phyloP scores from a whole-genome alignment of 1,140 invertebrate species.

The Drosophila nigrodunni region DNA sequence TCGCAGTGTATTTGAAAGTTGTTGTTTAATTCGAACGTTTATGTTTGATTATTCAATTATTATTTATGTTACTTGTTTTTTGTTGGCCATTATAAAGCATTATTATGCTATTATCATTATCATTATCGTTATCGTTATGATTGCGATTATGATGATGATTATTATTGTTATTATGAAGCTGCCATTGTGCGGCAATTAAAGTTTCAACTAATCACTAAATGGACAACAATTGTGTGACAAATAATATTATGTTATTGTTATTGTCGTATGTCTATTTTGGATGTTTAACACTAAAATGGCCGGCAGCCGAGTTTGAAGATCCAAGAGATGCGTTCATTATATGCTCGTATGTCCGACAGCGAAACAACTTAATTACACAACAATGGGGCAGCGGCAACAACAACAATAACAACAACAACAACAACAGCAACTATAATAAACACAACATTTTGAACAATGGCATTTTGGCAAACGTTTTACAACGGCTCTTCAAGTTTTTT shows the following conservation, averaged over 20 bases:
- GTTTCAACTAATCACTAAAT: conserved; percentile 73
- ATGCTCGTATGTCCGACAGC: conserved; percentile 61
- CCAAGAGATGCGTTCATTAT: conserved; percentile 63
- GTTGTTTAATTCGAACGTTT: neutral
- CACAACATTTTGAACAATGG: conserved; percentile 40
- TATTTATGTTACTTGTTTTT: conserved; percentile 27
- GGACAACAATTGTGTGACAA: conserved; percentile 66
- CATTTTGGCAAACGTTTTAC: conserved; percentile 58
- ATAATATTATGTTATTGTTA: conserved; percentile 62
- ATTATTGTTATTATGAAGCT: conserved; percentile 59
- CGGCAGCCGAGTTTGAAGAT: conserved; percentile 39
- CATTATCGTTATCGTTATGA: conserved; percentile 20
- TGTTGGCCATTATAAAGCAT: conserved; percentile 35
- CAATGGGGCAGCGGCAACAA: conserved; percentile 40
- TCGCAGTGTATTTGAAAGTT: neutral
- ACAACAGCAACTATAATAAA: conserved; percentile 25
- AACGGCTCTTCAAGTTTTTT: conserved; percentile 44
- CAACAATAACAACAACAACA: conserved; percentile 17
- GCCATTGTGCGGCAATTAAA: conserved; percentile 76
- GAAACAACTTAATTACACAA: conserved; percentile 81
- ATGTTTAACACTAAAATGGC: conserved; percentile 39
- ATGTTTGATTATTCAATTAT: conserved; percentile 47
- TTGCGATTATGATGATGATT: conserved; percentile 29
- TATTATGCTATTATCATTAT: conserved; percentile 34
- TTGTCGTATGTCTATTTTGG: conserved; percentile 30